Conservation (phyloP, 2,888 invertebrate species). For the Sinelater perroti region DNA sequence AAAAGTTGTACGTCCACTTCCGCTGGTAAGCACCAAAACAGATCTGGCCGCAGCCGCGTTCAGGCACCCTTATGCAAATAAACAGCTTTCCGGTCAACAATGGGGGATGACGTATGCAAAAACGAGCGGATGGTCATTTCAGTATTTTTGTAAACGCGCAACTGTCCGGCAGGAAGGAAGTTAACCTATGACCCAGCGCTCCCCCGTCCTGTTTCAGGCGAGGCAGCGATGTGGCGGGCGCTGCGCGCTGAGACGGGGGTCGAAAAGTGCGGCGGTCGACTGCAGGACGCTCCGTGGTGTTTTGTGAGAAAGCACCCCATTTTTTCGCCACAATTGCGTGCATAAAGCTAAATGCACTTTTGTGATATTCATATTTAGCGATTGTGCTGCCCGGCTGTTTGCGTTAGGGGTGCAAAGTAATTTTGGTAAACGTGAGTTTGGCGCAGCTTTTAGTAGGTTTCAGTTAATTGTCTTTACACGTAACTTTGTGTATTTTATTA, state of each 20-base stretch:
- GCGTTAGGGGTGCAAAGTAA: slow-evolving; percentile 19
- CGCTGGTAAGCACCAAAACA: background rate
- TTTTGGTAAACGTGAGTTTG: slow-evolving; percentile 6
- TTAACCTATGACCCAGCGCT: slow-evolving; percentile 52
- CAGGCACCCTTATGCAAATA: slow-evolving; percentile 50
- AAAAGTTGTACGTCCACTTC: background rate
- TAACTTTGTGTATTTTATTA: no score
- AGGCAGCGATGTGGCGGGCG: no score
- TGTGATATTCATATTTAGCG: slow-evolving; percentile 44
- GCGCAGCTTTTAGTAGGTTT: no score
- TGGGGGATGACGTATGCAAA: slow-evolving; percentile 45
- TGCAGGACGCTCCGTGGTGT: slow-evolving; percentile 44
- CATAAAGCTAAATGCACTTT: slow-evolving; percentile 52
- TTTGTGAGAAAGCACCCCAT: slow-evolving; percentile 55
- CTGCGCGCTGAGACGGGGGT: no score
- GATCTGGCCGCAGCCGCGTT: background rate
- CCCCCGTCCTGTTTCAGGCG: slow-evolving; percentile 46
- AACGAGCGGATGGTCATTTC: slow-evolving; percentile 54
- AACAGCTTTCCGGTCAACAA: slow-evolving; percentile 47
- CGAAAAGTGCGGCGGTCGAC: slow-evolving; percentile 30
- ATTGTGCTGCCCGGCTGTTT: slow-evolving; percentile 28
- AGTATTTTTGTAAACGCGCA: slow-evolving; percentile 49
- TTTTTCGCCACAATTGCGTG: slow-evolving; percentile 56
- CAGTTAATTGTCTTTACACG: no score
- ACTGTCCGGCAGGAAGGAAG: slow-evolving; percentile 55